These are phyloP conservation scores for Ypsolopha scabrella DNA, from an alignment of 2,888 invertebrate species.

Conservation along the genomic window DNA sequence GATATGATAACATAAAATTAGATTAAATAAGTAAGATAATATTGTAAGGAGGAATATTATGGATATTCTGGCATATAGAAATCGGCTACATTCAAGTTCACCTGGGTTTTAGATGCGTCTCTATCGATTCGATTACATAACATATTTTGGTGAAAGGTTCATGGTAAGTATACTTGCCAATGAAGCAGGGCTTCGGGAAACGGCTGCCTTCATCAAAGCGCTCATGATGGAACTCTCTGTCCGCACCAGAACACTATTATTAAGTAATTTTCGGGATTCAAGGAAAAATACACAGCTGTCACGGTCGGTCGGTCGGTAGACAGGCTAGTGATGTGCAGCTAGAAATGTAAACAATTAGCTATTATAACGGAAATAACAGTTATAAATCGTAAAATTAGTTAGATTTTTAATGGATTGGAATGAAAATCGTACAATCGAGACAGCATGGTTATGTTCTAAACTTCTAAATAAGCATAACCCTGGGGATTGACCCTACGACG, in stretches of 20 bases:
- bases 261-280: neutral
- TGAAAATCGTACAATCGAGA: neutral
- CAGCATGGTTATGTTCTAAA: no score
- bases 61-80: no score
- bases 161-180: constrained; percentile 34
- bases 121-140: constrained; percentile 53
- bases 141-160: constrained; percentile 25
- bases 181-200: constrained; percentile 51
- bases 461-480: no score
- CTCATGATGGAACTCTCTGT: constrained; percentile 71
- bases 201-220: constrained; percentile 56
- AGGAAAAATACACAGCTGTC: constrained; percentile 3
- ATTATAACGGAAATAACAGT: neutral
- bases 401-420: neutral
- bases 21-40: no score
- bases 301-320: neutral
- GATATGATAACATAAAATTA: no score
- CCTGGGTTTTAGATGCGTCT: no score
- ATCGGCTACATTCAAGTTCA: no score
- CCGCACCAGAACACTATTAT: constrained; percentile 54
- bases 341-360: no score
- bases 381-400: neutral
- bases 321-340: neutral
- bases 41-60: no score
- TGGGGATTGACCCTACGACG: no score